These are phyloP conservation scores for Pyralis farinalis DNA, from an alignment of 2,888 invertebrate species.

Conservation along the genomic window DNA sequence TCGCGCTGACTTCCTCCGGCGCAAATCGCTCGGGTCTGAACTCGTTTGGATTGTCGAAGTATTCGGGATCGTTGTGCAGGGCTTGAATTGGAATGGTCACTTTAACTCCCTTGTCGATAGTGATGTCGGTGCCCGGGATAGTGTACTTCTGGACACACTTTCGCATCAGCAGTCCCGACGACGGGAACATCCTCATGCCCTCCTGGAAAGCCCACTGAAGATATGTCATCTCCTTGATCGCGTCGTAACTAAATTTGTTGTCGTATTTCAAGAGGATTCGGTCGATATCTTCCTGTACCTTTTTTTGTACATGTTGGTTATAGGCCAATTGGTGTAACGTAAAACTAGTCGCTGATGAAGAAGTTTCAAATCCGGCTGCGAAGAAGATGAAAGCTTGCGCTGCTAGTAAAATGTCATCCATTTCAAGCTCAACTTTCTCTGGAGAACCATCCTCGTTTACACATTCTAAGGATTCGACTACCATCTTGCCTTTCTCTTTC, in stretches of 20 bases:
- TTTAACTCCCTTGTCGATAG: slow-evolving; percentile 42
- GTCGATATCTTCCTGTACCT: slow-evolving; percentile 46
- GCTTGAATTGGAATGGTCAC: slow-evolving; percentile 37
- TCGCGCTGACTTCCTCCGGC: slow-evolving; percentile 30
- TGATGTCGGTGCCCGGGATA: slow-evolving; percentile 38
- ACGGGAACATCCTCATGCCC: slow-evolving; percentile 52
- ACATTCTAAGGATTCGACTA: slow-evolving; percentile 43
- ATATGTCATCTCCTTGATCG: slow-evolving; percentile 48
- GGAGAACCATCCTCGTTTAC: slow-evolving; percentile 38
- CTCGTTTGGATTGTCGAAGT: slow-evolving; percentile 41
- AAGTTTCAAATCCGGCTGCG: slow-evolving; percentile 55
- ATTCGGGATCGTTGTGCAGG: slow-evolving; percentile 50
- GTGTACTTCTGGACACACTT: slow-evolving; percentile 39
- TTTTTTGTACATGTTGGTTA: slow-evolving; percentile 38
- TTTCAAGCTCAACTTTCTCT: slow-evolving; percentile 28
- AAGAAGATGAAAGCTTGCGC: slow-evolving; percentile 56
- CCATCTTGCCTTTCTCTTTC: slow-evolving; percentile 38
- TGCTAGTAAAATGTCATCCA: slow-evolving; percentile 42
- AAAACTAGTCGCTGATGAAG: slow-evolving; percentile 50
- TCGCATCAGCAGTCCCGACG: slow-evolving; percentile 47
- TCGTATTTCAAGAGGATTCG: slow-evolving; percentile 34
- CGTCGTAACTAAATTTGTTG: slow-evolving; percentile 44
- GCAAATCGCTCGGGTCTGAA: slow-evolving; percentile 52
- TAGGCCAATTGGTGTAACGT: slow-evolving; percentile 52
- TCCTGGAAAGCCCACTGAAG: slow-evolving; percentile 49